phyloP scores from a whole-genome alignment of 1,140 invertebrate genomes.

The Heliothis virescens region DNA sequence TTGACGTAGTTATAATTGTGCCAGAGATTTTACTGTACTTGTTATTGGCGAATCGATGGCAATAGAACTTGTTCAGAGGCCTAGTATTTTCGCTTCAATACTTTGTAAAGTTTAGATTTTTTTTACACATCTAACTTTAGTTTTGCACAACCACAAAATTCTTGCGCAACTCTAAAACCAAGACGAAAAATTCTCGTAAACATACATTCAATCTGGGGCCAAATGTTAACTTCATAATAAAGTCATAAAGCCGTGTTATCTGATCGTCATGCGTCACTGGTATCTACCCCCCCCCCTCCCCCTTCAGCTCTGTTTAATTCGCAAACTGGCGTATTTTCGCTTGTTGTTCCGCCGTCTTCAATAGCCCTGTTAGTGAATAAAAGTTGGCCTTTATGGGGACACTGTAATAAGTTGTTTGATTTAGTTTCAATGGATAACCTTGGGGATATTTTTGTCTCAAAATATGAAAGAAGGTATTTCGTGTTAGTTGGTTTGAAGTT shows the following conservation, averaged over 20 bases:
- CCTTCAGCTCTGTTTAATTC: constrained; percentile 34
- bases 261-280: constrained; percentile 45
- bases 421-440: background rate
- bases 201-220: constrained; percentile 43
- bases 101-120: no score
- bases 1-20: no score
- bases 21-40: no score
- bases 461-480: no score
- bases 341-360: constrained; percentile 8
- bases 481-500: no score
- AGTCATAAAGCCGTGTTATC: constrained; percentile 46
- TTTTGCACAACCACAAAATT: background rate
- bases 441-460: background rate
- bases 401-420: constrained; percentile 23
- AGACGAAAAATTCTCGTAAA: constrained; percentile 43
- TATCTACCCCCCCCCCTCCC: background rate
- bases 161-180: constrained; percentile 25
- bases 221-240: constrained; percentile 50
- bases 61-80: no score
- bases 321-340: constrained; percentile 20
- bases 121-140: no score
- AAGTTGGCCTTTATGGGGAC: constrained; percentile 26
- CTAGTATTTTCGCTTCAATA: no score
- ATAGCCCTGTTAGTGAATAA: constrained; percentile 2
- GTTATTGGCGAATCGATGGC: no score